A percentile compares a stretch with the other conserved stretches of the same genome.
These are phyloP conservation scores for Pristionchus arcanus DNA, from an alignment of 2,888 invertebrate genomes.

Conservation along the genomic window DNA sequence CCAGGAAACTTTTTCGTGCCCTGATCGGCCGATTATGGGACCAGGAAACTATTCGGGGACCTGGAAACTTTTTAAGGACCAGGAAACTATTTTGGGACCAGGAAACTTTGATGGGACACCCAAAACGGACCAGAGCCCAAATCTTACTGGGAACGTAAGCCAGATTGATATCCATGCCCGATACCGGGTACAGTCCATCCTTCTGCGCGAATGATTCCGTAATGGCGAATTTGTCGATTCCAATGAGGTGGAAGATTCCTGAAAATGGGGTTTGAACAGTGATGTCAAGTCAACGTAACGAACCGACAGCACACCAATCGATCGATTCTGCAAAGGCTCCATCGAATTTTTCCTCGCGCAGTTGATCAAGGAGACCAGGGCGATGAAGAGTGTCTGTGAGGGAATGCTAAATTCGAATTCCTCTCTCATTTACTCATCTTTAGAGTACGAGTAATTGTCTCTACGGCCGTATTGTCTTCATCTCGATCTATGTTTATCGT, in stretches of 20 bases:
- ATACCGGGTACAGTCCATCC: constrained; percentile 27
- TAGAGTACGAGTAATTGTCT: too few species aligned
- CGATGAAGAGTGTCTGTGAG: background rate
- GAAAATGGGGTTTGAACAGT: too few species aligned
- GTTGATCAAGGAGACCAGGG: constrained; percentile 18
- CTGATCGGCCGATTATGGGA: too few species aligned
- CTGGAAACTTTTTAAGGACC: too few species aligned
- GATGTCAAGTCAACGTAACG: background rate
- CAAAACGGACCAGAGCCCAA: too few species aligned
- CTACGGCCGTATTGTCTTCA: too few species aligned
- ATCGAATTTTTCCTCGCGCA: constrained; percentile 33
- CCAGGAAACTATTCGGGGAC: too few species aligned
- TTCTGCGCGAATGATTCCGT: constrained; percentile 36
- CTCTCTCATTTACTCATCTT: background rate
- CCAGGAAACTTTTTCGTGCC: too few species aligned
- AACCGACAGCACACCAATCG: constrained; percentile 41
- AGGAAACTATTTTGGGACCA: too few species aligned
- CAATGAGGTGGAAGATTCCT: constrained; percentile 28
- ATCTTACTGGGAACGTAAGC: constrained; percentile 28
- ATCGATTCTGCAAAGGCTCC: constrained; percentile 5
- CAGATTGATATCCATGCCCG: constrained; percentile 26
- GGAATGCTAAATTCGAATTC: too few species aligned
- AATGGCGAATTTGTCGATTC: background rate
- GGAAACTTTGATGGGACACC: too few species aligned
- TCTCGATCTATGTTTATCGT: too few species aligned